Evolutionary conservation across 2,888 invertebrate species (phyloP).

Genomic region (Aphodius granarius): DNA sequence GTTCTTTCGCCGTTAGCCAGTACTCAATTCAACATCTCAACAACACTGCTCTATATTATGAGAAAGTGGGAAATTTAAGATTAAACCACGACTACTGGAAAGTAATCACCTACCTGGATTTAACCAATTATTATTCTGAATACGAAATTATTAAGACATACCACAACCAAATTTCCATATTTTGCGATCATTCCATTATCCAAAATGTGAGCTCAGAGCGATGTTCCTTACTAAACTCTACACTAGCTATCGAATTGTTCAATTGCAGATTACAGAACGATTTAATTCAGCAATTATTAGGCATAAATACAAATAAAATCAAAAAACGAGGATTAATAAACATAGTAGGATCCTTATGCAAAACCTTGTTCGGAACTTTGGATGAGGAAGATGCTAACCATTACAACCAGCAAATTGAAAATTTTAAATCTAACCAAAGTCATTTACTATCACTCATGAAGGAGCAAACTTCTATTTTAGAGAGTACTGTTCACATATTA

Average conservation of each 20-base stretch:
- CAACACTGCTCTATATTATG: background rate
- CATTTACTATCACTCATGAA: slow-evolving; percentile 1
- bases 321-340: slow-evolving; percentile 5
- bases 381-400: slow-evolving; percentile 3
- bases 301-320: background rate
- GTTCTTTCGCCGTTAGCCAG: background rate
- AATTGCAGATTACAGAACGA: background rate
- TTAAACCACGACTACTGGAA: background rate
- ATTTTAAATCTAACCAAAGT: background rate
- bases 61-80: slow-evolving; percentile 3
- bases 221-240: slow-evolving; percentile 4
- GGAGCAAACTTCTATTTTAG: slow-evolving; percentile 4
- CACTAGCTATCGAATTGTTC: background rate
- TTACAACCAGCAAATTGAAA: slow-evolving; percentile 6
- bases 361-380: slow-evolving; percentile 3
- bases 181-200: background rate
- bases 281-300: slow-evolving; percentile 3
- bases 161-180: background rate
- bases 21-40: background rate
- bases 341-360: background rate
- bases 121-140: background rate
- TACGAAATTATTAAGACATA: background rate
- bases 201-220: background rate
- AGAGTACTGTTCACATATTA: background rate
- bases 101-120: slow-evolving; percentile 2